phyloP scores from a whole-genome alignment of 2,888 invertebrate genomes.

The Archips xylosteana region DNA sequence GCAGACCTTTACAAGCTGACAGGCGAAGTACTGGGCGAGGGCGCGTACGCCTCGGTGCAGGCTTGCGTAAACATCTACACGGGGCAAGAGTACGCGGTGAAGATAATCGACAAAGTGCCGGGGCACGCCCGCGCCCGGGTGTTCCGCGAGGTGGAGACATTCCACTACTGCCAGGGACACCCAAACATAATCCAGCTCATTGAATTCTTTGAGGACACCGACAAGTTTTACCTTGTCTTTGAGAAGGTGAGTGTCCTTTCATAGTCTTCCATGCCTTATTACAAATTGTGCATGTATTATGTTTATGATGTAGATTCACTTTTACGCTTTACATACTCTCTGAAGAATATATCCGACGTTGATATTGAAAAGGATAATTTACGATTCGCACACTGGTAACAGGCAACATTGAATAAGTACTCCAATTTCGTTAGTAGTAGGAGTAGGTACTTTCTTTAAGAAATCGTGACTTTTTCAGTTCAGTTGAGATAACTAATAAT shows the following conservation, averaged over 20 bases:
- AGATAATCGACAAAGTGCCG: constrained; percentile 98
- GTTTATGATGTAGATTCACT: no score
- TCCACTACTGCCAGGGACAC: constrained; percentile 99
- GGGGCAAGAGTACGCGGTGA: constrained; percentile 97
- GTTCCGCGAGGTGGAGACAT: constrained; percentile 99
- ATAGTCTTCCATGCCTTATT: no score
- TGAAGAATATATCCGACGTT: no score
- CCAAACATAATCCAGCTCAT: constrained; percentile 98
- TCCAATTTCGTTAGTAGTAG: background rate
- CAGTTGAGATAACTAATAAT: no score
- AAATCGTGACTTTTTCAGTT: no score
- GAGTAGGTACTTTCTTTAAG: no score
- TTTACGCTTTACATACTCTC: no score
- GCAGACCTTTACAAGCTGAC: constrained; percentile 97
- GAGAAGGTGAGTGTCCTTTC: constrained; percentile 89
- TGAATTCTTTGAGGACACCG: constrained; percentile 98
- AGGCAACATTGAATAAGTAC: background rate
- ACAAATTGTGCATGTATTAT: no score
- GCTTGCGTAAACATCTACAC: constrained; percentile 97
- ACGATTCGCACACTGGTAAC: background rate
- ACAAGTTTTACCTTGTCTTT: constrained; percentile 98
- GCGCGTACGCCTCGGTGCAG: constrained; percentile 98
- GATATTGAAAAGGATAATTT: background rate
- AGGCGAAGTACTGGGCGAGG: constrained; percentile 97
- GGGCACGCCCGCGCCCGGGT: constrained; percentile 97